Conservation (phyloP, 2,888 invertebrate species). For the Chrysolina americana region DNA sequence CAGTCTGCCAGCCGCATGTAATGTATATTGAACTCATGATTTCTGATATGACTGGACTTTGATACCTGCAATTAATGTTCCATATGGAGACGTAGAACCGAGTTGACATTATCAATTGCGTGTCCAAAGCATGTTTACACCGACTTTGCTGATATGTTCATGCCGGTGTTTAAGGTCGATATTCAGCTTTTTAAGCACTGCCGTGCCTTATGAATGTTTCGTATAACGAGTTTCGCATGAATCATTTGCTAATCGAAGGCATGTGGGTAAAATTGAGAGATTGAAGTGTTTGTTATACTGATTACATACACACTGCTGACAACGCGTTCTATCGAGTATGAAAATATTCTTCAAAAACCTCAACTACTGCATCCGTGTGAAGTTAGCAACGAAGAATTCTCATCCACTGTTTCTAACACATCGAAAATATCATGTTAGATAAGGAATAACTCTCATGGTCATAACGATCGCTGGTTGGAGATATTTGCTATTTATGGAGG, state of each 20-base stretch:
- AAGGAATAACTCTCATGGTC: too few species aligned
- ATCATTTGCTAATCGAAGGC: conserved; percentile 12
- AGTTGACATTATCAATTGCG: conserved; percentile 56
- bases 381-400: too few species aligned
- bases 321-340: too few species aligned
- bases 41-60: conserved; percentile 49
- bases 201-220: conserved; percentile 33
- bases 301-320: too few species aligned
- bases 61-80: conserved; percentile 46
- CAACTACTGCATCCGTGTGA: too few species aligned
- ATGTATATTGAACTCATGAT: conserved; percentile 55
- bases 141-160: conserved; percentile 48
- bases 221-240: not conserved
- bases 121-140: conserved; percentile 52
- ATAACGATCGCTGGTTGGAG: too few species aligned
- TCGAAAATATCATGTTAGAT: too few species aligned
- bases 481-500: too few species aligned
- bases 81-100: conserved; percentile 53
- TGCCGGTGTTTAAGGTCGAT: conserved; percentile 41
- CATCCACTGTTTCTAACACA: too few species aligned
- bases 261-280: not conserved
- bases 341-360: too few species aligned
- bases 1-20: conserved; percentile 53
- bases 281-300: too few species aligned
- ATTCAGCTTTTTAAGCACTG: conserved; percentile 38